Percentiles rank a stretch among this genome's conserved stretches.
Evolutionary conservation across 2,113 vertebrate species (phyloP).

Genomic region (Tenebrosternarchus preto): DNA sequence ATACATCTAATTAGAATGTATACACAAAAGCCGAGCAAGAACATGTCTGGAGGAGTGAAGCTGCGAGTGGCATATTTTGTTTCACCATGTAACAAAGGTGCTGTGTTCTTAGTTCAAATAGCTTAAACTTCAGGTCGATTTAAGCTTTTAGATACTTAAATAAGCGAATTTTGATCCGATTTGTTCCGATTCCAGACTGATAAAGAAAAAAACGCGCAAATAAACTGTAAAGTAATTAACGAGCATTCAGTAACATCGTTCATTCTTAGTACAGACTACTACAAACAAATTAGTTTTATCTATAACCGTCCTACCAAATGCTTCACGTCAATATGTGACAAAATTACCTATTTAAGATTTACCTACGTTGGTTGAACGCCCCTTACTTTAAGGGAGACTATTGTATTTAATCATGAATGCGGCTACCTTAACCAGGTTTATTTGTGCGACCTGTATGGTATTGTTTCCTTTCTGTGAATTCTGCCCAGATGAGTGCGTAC

Average conservation of each 20-base stretch:
- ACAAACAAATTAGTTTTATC: background rate
- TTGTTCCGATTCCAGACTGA: no score
- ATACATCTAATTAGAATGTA: background rate
- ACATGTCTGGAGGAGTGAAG: background rate
- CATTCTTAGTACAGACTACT: no score
- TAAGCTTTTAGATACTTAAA: no score
- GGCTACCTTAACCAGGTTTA: background rate
- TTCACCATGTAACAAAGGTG: background rate
- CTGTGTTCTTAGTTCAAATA: conserved; percentile 2
- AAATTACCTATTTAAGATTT: no score
- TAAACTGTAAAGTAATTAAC: background rate
- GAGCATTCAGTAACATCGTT: no score
- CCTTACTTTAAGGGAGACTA: no score
- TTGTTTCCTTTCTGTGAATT: background rate
- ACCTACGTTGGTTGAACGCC: background rate
- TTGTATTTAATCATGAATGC: background rate
- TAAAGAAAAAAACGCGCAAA: no score
- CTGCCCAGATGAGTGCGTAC: background rate
- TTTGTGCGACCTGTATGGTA: background rate
- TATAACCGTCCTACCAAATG: background rate
- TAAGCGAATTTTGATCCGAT: no score
- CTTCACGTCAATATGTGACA: background rate
- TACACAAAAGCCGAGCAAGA: background rate
- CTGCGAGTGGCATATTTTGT: background rate
- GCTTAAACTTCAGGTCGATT: background rate